Percentiles rank a stretch among this genome's conserved stretches.
phyloP scores from a whole-genome alignment of 1,140 invertebrate species.

The Caenorhabditis inopinata region DNA sequence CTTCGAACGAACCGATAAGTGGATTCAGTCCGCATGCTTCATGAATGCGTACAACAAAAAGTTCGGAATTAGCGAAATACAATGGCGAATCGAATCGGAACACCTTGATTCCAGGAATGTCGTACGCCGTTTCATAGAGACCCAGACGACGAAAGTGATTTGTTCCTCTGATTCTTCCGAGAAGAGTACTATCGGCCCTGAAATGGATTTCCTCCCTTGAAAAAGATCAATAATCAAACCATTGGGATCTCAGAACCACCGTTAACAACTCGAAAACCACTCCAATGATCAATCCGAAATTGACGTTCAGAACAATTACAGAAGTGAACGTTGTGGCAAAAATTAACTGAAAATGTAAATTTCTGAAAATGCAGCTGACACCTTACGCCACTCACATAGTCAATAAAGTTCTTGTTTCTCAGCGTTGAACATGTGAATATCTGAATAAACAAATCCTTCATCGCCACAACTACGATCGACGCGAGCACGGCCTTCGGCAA shows the following conservation, averaged over 20 bases:
- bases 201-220: not conserved
- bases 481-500: slow-evolving; percentile 69
- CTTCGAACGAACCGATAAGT: slow-evolving; percentile 56
- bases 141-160: slow-evolving; percentile 52
- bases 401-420: slow-evolving; percentile 67
- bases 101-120: slow-evolving; percentile 67
- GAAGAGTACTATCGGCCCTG: slow-evolving; percentile 49
- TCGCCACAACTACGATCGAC: slow-evolving; percentile 68
- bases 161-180: slow-evolving; percentile 54
- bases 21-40: slow-evolving; percentile 49
- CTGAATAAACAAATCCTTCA: slow-evolving; percentile 69
- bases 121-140: slow-evolving; percentile 54
- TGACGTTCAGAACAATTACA: slow-evolving; percentile 69
- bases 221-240: slow-evolving; percentile 37
- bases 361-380: not conserved
- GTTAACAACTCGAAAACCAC: slow-evolving; percentile 68
- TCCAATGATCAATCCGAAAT: slow-evolving; percentile 68
- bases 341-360: slow-evolving; percentile 63
- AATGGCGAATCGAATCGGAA: slow-evolving; percentile 69
- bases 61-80: slow-evolving; percentile 70
- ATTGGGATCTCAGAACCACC: slow-evolving; percentile 68
- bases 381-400: slow-evolving; percentile 68
- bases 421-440: slow-evolving; percentile 65
- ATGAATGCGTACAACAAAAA: slow-evolving; percentile 62
- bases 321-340: slow-evolving; percentile 68